Percentiles rank a stretch among this genome's conserved stretches.
These are phyloP conservation scores for Calvadosia cruxmelitensis DNA, from an alignment of 30 jellyfish, hydroid and myxozoan species.

Conservation along the genomic window DNA sequence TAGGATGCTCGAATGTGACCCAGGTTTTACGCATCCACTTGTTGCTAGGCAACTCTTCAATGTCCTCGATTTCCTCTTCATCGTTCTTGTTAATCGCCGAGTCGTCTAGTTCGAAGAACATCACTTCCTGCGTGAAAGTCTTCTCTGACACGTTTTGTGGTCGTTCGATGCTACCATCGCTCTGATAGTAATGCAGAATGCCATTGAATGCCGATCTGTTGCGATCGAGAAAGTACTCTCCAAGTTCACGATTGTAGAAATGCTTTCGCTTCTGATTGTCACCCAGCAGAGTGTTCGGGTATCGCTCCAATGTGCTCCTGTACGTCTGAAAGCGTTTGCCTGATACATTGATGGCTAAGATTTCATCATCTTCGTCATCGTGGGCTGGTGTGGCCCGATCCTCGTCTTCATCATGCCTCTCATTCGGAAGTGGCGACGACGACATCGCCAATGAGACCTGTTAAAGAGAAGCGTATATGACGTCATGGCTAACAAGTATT, in stretches of 20 bases:
- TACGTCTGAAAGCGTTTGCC: slow-evolving; percentile 81
- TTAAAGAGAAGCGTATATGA: no score
- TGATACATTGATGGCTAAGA: slow-evolving; percentile 40
- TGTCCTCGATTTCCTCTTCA: slow-evolving; percentile 20
- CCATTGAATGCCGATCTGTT: slow-evolving; percentile 87
- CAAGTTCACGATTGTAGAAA: slow-evolving; percentile 45
- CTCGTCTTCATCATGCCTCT: no score
- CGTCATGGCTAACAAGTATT: no score
- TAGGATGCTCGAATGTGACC: slow-evolving; percentile 80
- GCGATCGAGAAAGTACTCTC: slow-evolving; percentile 88
- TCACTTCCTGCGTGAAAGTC: slow-evolving; percentile 76
- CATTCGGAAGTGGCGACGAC: no score
- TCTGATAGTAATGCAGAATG: slow-evolving; percentile 62
- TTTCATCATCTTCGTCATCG: slow-evolving; percentile 1
- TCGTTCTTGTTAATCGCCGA: slow-evolving; percentile 37
- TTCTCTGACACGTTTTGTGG: slow-evolving; percentile 86
- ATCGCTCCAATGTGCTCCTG: slow-evolving; percentile 66
- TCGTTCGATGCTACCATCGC: slow-evolving; percentile 69
- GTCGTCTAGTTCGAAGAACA: slow-evolving; percentile 85
- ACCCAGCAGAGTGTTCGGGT: slow-evolving; percentile 84
- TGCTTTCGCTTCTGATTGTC: slow-evolving; percentile 66
- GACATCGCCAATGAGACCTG: no score
- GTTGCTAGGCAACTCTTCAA: slow-evolving; percentile 46
- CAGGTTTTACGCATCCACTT: slow-evolving; percentile 35
- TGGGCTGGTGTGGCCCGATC: no score